Conservation (phyloP, 2,888 invertebrate species). For the Hyalella azteca region DNA sequence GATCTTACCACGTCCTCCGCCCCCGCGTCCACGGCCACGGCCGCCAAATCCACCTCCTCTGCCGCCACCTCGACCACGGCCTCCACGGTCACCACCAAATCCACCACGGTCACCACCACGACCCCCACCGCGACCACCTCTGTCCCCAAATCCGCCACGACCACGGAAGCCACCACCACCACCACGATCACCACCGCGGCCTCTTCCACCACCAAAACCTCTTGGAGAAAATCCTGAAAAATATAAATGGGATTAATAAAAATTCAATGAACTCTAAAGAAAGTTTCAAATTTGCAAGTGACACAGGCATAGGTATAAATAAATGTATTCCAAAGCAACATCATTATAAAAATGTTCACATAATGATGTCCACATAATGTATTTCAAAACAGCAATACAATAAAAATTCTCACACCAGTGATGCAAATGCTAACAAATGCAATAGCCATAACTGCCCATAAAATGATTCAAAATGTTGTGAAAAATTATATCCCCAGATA, state of each 20-base stretch:
- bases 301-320: too few relatives aligned
- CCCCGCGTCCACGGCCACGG: slow-evolving; percentile 59
- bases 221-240: slow-evolving; percentile 51
- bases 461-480: too few relatives aligned
- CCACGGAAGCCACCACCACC: slow-evolving; percentile 33
- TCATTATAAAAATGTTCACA: too few relatives aligned
- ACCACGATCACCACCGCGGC: slow-evolving; percentile 50
- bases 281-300: too few relatives aligned
- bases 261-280: neutral
- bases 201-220: slow-evolving; percentile 44
- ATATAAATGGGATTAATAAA: neutral
- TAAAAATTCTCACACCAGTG: too few relatives aligned
- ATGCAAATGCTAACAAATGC: too few relatives aligned
- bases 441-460: too few relatives aligned
- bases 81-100: slow-evolving; percentile 39
- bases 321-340: too few relatives aligned
- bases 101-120: slow-evolving; percentile 39
- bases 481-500: too few relatives aligned
- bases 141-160: slow-evolving; percentile 10
- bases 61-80: slow-evolving; percentile 51
- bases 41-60: slow-evolving; percentile 44
- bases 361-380: too few relatives aligned
- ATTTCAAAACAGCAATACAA: too few relatives aligned
- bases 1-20: slow-evolving; percentile 55
- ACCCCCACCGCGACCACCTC: slow-evolving; percentile 45